Conservation (phyloP, 2,888 invertebrate genomes). For the Trachelus troglodyta region DNA sequence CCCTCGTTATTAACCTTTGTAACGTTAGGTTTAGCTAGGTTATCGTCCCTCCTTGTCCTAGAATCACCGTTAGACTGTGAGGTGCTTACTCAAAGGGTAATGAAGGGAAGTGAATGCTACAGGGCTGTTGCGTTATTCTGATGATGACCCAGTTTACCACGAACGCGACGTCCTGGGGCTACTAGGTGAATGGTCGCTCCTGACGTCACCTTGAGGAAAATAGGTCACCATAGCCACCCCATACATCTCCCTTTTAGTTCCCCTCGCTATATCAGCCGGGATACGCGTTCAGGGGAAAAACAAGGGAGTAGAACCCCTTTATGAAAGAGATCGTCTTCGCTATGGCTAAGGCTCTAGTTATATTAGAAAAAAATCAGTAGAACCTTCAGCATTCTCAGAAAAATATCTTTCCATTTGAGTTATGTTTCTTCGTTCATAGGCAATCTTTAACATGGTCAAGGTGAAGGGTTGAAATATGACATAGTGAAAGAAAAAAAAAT, state of each 20-base stretch:
- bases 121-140: slow-evolving; percentile 14
- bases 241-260: slow-evolving; percentile 10
- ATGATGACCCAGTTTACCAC: slow-evolving; percentile 45
- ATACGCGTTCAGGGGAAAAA: neutral
- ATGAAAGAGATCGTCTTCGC: neutral
- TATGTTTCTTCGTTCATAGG: neutral
- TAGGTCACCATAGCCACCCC: slow-evolving; percentile 41
- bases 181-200: slow-evolving; percentile 45
- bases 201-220: slow-evolving; percentile 46
- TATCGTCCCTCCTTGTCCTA: neutral
- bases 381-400: neutral
- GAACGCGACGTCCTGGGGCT: slow-evolving; percentile 20
- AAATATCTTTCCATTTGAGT: neutral
- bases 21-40: neutral
- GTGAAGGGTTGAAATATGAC: neutral
- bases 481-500: neutral
- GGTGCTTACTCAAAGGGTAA: neutral
- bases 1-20: neutral
- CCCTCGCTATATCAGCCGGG: neutral
- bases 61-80: neutral
- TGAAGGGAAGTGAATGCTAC: neutral
- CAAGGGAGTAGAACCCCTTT: neutral
- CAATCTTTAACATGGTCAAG: neutral
- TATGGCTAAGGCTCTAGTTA: neutral
- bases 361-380: neutral